A percentile compares a stretch with the other conserved stretches of the same genome.
phyloP scores from a whole-genome alignment of 2,113 vertebrate species.

The Rhynchomys soricoides region DNA sequence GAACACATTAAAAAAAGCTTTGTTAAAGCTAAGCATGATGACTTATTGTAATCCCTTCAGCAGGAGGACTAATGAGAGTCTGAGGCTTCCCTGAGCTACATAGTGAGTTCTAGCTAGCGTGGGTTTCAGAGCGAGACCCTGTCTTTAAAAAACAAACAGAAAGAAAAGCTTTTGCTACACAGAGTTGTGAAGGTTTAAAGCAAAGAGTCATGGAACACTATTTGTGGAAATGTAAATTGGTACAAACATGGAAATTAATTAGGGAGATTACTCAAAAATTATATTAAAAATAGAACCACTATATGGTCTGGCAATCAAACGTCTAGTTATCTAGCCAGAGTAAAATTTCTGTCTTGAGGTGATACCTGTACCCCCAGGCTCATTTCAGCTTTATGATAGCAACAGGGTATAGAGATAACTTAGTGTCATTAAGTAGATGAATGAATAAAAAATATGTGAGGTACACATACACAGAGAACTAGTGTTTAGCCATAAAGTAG shows the following conservation, averaged over 20 bases:
- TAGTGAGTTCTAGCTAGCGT: not conserved
- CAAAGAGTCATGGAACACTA: not conserved
- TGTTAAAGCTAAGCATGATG: not conserved
- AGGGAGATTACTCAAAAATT: not conserved
- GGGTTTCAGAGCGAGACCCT: not conserved
- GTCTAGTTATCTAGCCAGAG: not conserved
- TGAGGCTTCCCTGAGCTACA: not conserved
- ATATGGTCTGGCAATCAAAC: not conserved
- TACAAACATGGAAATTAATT: not conserved
- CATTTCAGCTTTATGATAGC: not conserved
- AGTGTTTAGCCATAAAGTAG: not conserved
- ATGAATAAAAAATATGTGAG: not conserved
- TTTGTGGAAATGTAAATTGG: not conserved
- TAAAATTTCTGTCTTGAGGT: not conserved
- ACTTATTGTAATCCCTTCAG: no score
- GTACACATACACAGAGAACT: not conserved
- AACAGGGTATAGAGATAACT: not conserved
- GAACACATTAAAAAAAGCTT: not conserved
- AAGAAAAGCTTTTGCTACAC: not conserved
- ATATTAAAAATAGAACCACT: not conserved
- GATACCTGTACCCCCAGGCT: not conserved
- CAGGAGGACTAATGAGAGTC: not conserved
- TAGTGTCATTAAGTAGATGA: not conserved
- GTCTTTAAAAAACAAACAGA: not conserved
- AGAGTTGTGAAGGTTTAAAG: not conserved